These are phyloP conservation scores for Coelinius sp. DNA, from an alignment of 2,888 invertebrate genomes.

Conservation along the genomic window DNA sequence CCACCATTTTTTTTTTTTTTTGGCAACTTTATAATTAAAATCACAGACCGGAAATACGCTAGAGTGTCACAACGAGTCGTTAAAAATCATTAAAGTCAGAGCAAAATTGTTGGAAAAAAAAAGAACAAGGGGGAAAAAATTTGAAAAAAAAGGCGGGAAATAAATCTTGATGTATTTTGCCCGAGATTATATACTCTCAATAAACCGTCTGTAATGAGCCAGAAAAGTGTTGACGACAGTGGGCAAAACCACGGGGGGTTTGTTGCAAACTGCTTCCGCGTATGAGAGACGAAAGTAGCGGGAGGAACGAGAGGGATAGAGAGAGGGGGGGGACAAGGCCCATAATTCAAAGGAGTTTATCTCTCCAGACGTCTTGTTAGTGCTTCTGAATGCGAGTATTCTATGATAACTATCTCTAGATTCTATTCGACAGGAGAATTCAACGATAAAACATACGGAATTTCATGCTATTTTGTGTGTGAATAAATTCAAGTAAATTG, in stretches of 20 bases:
- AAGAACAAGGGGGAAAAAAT: constrained; percentile 30
- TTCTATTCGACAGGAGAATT: constrained; percentile 17
- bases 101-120: constrained; percentile 32
- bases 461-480: background rate
- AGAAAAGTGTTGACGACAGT: constrained; percentile 53
- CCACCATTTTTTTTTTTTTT: constrained; percentile 20
- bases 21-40: constrained; percentile 34
- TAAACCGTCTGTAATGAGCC: constrained; percentile 66
- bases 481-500: background rate
- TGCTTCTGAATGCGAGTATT: constrained; percentile 50
- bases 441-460: constrained; percentile 4
- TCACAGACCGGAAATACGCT: constrained; percentile 39
- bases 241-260: background rate
- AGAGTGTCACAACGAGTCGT: constrained; percentile 6
- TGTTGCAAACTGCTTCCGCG: background rate
- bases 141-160: constrained; percentile 37
- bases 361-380: constrained; percentile 65
- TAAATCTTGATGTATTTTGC: constrained; percentile 9
- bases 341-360: constrained; percentile 60
- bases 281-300: constrained; percentile 4
- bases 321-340: constrained; percentile 44
- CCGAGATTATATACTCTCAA: constrained; percentile 28
- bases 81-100: constrained; percentile 5
- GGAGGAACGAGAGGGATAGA: background rate
- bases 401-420: constrained; percentile 33